Evolutionary conservation across 2,888 invertebrate species (phyloP), one percentile per base, ranked within the genome.

Genomic region (Drosophila helvetica): DNA sequence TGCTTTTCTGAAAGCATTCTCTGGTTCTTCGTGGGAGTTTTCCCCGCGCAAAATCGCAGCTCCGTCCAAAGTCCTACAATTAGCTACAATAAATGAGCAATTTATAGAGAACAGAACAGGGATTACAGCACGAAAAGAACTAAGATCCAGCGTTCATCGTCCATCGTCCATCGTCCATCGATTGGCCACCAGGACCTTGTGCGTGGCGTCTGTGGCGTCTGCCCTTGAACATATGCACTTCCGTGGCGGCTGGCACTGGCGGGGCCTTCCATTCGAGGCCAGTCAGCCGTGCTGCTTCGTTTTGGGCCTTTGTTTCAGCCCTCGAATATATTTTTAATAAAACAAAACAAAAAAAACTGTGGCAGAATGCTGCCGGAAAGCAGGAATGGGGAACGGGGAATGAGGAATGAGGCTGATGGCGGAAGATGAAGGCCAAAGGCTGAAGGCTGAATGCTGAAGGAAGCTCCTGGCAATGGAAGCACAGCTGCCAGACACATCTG

Each of bases 11-110:
- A 86, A 86, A 86, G 85, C 85, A 82, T 86, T 87, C 81, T 79
- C 69, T 87, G 88, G 85, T 87, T 88, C 82, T 84, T 71, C 78
- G 85, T 84, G 84, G 87, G 79, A 86, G 72, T 79, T 79, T 58
- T 30, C 8, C 63, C 10, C 30, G 19, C 25, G 6, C 25, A 25
- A 25, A 25, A 53, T 4, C 48, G 19, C 8, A 7, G 52, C 5
- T 10, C 53, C 65, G 54, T 63, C 62, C 48, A 56, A 67, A 51
- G 54, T 45, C 55, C 56, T 63, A 80, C 91, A 91, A 91, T 91
- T 91, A 91, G 91, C 90, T 84, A 79, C 90, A 88, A 90, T 91
- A 91, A 91, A 90, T 91, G 91, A 90, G 84, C 91, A 91, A 89
- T 91, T 91, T 86, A 90, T 70, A 30, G 55, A 12, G 8, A 33